Evolutionary conservation across 1,140 invertebrate species (phyloP).

Genomic region (Euwallacea similis): DNA sequence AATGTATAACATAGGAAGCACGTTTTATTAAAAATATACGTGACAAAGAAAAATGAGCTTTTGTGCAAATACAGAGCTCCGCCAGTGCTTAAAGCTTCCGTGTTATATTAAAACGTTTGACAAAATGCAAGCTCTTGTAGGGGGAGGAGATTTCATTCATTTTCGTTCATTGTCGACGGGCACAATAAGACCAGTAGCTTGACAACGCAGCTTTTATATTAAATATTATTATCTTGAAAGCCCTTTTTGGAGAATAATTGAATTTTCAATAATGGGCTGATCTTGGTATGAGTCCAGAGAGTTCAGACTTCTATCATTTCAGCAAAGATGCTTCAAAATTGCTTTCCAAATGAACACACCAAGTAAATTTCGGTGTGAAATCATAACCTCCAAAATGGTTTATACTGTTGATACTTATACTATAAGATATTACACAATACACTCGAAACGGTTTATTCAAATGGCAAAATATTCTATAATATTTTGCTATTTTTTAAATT

Average conservation of each 20-base stretch:
- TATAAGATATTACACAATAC: too few species aligned
- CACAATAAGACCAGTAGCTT: constrained; percentile 29
- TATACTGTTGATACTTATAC: too few species aligned
- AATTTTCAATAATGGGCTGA: constrained; percentile 12
- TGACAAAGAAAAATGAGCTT: constrained; percentile 31
- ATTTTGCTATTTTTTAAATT: too few species aligned
- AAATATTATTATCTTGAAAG: constrained; percentile 28
- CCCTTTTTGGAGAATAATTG: constrained; percentile 12
- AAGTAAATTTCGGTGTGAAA: too few species aligned
- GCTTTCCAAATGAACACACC: too few species aligned
- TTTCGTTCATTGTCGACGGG: constrained; percentile 25
- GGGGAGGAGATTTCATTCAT: constrained; percentile 28
- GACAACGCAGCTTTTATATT: constrained; percentile 30
- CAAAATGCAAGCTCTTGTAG: constrained; percentile 25
- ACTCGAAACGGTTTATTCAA: too few species aligned
- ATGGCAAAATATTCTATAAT: too few species aligned
- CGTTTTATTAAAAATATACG: constrained; percentile 19
- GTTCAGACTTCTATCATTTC: too few species aligned
- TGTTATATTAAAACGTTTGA: constrained; percentile 36
- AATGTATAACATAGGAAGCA: too few species aligned
- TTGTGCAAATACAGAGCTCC: constrained; percentile 20
- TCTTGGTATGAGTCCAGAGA: neutral
- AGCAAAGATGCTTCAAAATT: too few species aligned
- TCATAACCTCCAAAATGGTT: too few species aligned
- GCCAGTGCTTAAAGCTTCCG: constrained; percentile 22